Evolutionary conservation across 2,888 invertebrate genomes (phyloP).

Genomic region (Scelioninae gen. 1): DNA sequence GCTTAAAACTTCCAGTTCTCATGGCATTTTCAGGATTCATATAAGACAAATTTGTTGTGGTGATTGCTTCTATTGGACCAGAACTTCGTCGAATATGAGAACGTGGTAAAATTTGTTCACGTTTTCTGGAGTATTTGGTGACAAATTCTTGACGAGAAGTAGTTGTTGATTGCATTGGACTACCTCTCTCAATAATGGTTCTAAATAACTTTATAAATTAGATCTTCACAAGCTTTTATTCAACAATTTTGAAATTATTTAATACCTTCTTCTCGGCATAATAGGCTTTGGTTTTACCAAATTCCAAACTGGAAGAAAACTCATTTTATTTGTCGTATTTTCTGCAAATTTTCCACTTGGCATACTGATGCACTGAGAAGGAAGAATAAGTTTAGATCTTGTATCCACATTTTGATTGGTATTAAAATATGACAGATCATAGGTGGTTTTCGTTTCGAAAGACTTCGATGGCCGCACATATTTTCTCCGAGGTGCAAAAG

Average conservation of each 20-base stretch:
- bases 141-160: conserved; percentile 79
- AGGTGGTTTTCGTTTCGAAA: conserved; percentile 79
- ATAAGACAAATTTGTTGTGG: conserved; percentile 78
- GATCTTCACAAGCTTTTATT: too few species aligned
- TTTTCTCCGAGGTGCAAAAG: conserved; percentile 76
- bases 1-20: too few species aligned
- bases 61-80: conserved; percentile 76
- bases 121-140: conserved; percentile 75
- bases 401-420: conserved; percentile 25
- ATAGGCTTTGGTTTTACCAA: conserved; percentile 77
- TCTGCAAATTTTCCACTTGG: conserved; percentile 76
- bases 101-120: conserved; percentile 78
- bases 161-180: conserved; percentile 80
- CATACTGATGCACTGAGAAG: conserved; percentile 72
- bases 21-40: conserved; percentile 79
- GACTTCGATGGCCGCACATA: conserved; percentile 77
- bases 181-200: conserved; percentile 69
- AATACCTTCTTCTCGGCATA: conserved; percentile 78
- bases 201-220: neutral
- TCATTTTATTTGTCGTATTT: conserved; percentile 79
- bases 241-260: too few species aligned
- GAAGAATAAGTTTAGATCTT: conserved; percentile 75
- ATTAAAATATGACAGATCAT: conserved; percentile 78
- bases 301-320: conserved; percentile 77
- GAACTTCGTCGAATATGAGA: conserved; percentile 77